Percentiles rank a stretch among this genome's conserved stretches.
These are phyloP conservation scores for Brachypodius melanocephalos DNA, from an alignment of 2,113 vertebrate species.

Conservation along the genomic window DNA sequence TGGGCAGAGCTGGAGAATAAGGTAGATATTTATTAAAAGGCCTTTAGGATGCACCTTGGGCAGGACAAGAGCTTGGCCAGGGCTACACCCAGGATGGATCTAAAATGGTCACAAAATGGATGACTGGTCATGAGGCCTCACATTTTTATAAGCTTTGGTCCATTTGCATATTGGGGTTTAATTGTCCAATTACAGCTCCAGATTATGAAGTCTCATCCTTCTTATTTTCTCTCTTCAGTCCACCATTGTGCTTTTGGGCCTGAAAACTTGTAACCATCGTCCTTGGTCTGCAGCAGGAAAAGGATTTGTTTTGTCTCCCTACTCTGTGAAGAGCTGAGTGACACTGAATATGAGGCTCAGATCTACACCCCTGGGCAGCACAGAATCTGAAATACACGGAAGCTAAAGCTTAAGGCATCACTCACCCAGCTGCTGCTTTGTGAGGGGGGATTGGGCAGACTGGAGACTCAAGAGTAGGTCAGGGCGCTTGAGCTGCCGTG, in stretches of 20 bases:
- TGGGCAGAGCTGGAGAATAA: neutral
- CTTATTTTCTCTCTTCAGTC: neutral
- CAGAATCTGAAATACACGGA: neutral
- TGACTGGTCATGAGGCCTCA: fast-evolving
- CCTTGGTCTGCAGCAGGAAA: neutral
- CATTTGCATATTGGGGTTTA: neutral
- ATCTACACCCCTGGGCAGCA: neutral
- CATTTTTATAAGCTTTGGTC: neutral
- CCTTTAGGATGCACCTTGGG: neutral
- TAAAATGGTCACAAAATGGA: neutral
- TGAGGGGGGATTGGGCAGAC: too few species aligned
- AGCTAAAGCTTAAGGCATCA: neutral
- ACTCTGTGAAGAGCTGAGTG: neutral
- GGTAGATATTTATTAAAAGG: neutral
- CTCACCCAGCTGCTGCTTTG: neutral
- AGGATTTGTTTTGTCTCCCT: neutral
- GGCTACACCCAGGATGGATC: neutral
- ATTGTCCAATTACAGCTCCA: neutral
- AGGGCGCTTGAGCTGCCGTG: fast-evolving
- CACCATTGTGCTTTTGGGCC: neutral
- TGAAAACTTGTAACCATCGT: neutral
- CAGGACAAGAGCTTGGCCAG: neutral
- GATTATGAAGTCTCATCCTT: neutral
- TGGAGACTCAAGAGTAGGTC: neutral
- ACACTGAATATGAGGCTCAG: neutral